A percentile compares a stretch with the other conserved stretches of the same genome.
Conservation (phyloP, 2,113 vertebrate genomes). For the Phocoena sinus region DNA sequence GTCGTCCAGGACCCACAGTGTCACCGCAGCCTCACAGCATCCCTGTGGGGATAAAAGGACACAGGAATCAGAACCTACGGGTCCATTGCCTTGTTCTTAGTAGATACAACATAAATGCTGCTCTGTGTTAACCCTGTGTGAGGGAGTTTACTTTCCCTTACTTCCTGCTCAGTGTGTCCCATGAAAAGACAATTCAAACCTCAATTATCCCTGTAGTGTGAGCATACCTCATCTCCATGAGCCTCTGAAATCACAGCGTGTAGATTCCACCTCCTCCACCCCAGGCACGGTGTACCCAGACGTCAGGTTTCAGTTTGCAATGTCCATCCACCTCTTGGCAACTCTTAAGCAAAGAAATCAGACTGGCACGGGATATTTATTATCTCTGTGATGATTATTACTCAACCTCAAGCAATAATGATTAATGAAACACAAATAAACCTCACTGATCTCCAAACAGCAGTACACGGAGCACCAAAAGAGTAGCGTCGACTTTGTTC, state of each 20-base stretch:
- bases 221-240: not conserved
- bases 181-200: not conserved
- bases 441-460: not conserved
- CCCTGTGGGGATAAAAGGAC: fast-evolving
- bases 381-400: not conserved
- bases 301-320: not conserved
- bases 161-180: not conserved
- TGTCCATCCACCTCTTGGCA: not conserved
- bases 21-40: not conserved
- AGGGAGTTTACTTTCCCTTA: not conserved
- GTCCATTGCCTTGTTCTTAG: not conserved
- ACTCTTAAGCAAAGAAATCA: not conserved
- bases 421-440: not conserved
- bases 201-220: not conserved
- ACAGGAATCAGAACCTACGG: too few relatives aligned
- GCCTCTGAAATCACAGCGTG: not conserved
- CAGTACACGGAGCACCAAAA: not conserved
- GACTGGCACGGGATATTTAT: not conserved
- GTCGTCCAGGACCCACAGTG: not conserved
- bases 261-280: not conserved
- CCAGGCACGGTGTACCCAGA: fast-evolving
- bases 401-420: not conserved
- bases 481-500: not conserved
- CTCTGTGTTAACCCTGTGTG: not conserved
- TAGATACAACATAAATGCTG: fast-evolving